Evolutionary conservation across 2,113 vertebrate genomes (phyloP), one percentile per base, ranked within the genome.

Genomic region (Ammodytes marinus): DNA sequence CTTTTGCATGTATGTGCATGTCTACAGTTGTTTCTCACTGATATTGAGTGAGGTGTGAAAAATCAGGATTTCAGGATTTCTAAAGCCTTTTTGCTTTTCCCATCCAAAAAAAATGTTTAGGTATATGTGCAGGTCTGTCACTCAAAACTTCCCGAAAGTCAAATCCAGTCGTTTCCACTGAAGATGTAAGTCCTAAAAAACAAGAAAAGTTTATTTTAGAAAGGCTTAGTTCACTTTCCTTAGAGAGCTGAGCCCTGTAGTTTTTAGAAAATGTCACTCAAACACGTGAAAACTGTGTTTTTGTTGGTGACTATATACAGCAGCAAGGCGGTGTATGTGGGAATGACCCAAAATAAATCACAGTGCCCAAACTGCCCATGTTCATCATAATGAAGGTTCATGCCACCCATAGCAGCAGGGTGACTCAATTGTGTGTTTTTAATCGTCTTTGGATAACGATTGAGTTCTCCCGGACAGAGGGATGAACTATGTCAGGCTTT

Each of bases 311-410:
- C 53, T 69, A 49, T 4, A 50, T 15, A 45, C 27, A 63, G 35
- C 43, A 57, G 50, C 12, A 17, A 12, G 42, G 3, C 1, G 1
- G 47, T 78, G 47, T 60, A 35, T 52, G 9, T 52, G 4, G 55
- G 55, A n/a, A 27, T 60, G 54, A 39, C 9, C 47, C 35, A 60
- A 43, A 77, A 59, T 52, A 8, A 77, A 52, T 15, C 11, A 58
- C 54, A 35, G 19, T 27, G 27, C 27, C 27, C 37, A 52, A 52
- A 27, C 27, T 14, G 45, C 2, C 4, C 11, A 55, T 54, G 49
- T 14, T 64, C 8, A 5, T 63, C 4, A 5, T 43, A 55, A n/a
- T 19, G 2, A 19, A 35, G 37, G 43, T 17, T 27, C 45, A 40
- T 59, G 43, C 40, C 37, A 50, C 11, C 3, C 43, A 58, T 47